Evolutionary conservation across 64 coral and sea anemone genomes (phyloP).

Genomic region (Stichodactyla helianthus): DNA sequence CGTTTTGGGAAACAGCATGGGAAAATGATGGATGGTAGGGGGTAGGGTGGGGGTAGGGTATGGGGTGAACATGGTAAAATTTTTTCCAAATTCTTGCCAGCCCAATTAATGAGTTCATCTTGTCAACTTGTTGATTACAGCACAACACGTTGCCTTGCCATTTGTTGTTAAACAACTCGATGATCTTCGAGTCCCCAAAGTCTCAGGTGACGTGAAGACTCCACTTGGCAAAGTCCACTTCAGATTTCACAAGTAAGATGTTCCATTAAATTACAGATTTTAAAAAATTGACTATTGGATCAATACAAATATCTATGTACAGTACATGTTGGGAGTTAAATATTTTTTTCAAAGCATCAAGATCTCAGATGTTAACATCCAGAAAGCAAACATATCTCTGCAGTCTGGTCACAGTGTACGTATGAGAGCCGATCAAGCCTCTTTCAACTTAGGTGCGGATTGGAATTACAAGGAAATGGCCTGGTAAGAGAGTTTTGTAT

Average conservation of each 20-base stretch:
- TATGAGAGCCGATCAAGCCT: slow-evolving; percentile 32
- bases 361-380: slow-evolving; percentile 43
- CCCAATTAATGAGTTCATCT: neutral
- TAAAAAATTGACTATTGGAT: neutral
- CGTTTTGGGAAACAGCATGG: no score
- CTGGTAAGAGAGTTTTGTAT: slow-evolving; percentile 34
- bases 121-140: neutral
- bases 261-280: neutral
- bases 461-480: slow-evolving; percentile 51
- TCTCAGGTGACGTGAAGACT: slow-evolving; percentile 38
- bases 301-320: neutral
- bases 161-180: slow-evolving; percentile 51
- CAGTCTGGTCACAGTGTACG: slow-evolving; percentile 27
- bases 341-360: slow-evolving; percentile 29
- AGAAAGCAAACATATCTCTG: slow-evolving; percentile 42
- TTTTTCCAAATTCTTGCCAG: no score
- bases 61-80: no score
- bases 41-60: no score
- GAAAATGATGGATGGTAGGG: no score
- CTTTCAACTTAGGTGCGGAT: slow-evolving; percentile 23
- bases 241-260: slow-evolving; percentile 39
- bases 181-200: slow-evolving; percentile 28
- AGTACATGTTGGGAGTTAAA: no score
- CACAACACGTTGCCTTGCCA: slow-evolving; percentile 40
- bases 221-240: slow-evolving; percentile 42